phyloP scores from a whole-genome alignment of 1,140 invertebrate species.

The Ericerus pela region DNA sequence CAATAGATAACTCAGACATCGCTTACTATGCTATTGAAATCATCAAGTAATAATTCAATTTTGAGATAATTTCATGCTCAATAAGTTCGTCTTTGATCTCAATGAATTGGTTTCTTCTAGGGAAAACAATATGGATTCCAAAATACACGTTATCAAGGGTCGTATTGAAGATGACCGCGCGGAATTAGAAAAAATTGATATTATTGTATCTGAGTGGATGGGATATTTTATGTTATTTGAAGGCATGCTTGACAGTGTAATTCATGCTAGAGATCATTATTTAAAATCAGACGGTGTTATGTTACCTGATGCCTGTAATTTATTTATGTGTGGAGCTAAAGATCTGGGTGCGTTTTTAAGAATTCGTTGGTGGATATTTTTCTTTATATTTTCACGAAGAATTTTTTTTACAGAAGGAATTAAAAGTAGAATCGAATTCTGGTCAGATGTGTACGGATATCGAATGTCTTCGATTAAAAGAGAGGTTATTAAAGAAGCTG shows the following conservation, averaged over 20 bases:
- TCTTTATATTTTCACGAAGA: too few species aligned
- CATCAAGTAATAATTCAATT: slow-evolving; percentile 48
- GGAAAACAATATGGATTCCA: slow-evolving; percentile 55
- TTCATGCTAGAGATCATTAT: slow-evolving; percentile 85
- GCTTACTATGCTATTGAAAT: slow-evolving; percentile 74
- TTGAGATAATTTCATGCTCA: neutral
- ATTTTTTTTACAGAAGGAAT: slow-evolving; percentile 44
- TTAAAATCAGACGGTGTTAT: slow-evolving; percentile 62
- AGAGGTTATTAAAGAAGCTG: slow-evolving; percentile 76
- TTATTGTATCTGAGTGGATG: slow-evolving; percentile 99
- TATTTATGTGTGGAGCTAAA: slow-evolving; percentile 75
- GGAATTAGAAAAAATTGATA: slow-evolving; percentile 72
- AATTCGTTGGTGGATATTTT: neutral
- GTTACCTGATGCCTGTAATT: slow-evolving; percentile 76
- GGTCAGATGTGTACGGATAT: slow-evolving; percentile 94
- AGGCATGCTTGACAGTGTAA: slow-evolving; percentile 87
- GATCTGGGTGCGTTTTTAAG: slow-evolving; percentile 58
- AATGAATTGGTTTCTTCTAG: slow-evolving; percentile 30
- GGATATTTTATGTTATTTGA: slow-evolving; percentile 97
- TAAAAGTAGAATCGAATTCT: slow-evolving; percentile 62
- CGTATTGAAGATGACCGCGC: slow-evolving; percentile 80
- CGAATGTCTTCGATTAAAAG: slow-evolving; percentile 89
- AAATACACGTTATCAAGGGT: slow-evolving; percentile 64
- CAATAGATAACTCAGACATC: slow-evolving; percentile 81
- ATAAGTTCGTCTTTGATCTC: neutral